A percentile compares a stretch with the other conserved stretches of the same genome.
Conservation (phyloP, 2,888 invertebrate species). For the Ellobium chinense region DNA sequence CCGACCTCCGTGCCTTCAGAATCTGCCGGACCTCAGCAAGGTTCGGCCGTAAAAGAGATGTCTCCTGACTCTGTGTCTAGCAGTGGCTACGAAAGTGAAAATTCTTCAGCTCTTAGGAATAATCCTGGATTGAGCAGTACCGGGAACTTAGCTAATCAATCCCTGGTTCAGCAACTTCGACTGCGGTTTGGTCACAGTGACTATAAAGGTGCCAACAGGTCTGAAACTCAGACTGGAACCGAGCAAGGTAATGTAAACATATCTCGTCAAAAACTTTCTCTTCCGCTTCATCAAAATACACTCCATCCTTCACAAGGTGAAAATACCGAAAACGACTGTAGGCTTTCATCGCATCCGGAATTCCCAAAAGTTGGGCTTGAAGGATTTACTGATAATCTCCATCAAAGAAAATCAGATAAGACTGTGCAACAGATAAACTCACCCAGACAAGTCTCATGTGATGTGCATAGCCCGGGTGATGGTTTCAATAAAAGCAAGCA, state of each 20-base stretch:
- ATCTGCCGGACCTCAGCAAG: neutral
- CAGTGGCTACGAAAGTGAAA: slow-evolving; percentile 20
- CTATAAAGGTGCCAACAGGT: neutral
- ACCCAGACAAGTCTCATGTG: neutral
- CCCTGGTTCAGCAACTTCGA: slow-evolving; percentile 13
- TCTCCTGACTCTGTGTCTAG: slow-evolving; percentile 13
- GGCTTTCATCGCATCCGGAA: neutral
- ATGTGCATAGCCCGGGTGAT: neutral
- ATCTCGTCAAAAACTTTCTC: neutral
- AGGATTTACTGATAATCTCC: neutral
- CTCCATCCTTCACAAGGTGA: no score
- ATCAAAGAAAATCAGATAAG: neutral
- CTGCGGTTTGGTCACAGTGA: slow-evolving; percentile 1
- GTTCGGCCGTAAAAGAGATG: slow-evolving; percentile 1
- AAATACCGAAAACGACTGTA: neutral
- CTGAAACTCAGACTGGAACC: neutral
- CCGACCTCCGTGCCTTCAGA: neutral
- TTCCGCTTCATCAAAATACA: neutral
- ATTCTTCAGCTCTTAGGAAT: neutral
- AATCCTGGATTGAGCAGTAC: neutral
- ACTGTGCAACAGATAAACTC: neutral
- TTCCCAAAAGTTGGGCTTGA: neutral
- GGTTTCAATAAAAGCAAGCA: neutral
- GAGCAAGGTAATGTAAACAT: neutral
- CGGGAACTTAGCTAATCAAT: neutral